Percentiles rank a stretch among this genome's conserved stretches.
Conservation (phyloP, 2,113 vertebrate genomes). For the Thamnaconus septentrionalis region DNA sequence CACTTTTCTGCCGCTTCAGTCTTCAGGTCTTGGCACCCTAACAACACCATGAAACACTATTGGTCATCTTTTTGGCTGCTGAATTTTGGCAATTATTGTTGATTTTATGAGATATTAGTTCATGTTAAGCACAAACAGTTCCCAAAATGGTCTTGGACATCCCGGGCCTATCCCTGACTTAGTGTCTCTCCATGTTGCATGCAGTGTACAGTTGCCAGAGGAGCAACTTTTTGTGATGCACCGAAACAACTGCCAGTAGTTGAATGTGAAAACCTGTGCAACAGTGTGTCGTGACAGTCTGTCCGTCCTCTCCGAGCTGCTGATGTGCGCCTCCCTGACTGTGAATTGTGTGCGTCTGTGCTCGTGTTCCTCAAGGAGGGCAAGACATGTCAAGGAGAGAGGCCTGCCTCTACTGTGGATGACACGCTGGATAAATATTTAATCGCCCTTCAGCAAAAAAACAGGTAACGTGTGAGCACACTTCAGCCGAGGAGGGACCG, state of each 20-base stretch:
- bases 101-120: too few species aligned
- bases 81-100: too few species aligned
- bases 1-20: background rate
- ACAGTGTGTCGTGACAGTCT: constrained; percentile 10
- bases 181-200: constrained; percentile 3
- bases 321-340: constrained; percentile 34
- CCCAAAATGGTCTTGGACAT: too few species aligned
- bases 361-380: constrained; percentile 65
- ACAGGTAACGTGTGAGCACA: constrained; percentile 78
- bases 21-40: too few species aligned
- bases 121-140: too few species aligned
- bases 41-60: too few species aligned
- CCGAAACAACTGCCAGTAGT: constrained; percentile 3
- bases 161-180: background rate
- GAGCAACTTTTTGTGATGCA: constrained; percentile 22
- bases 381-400: constrained; percentile 59
- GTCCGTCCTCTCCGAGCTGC: constrained; percentile 12
- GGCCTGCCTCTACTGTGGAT: constrained; percentile 82
- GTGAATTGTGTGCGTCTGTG: constrained; percentile 9
- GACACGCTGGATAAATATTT: constrained; percentile 93
- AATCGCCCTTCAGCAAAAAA: constrained; percentile 91
- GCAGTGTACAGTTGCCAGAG: background rate
- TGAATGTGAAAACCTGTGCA: constrained; percentile 31
- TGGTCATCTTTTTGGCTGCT: too few species aligned
- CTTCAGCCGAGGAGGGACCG: constrained; percentile 29